Evolutionary conservation across 2,888 invertebrate species (phyloP).

Genomic region (Scelioninae gen. 1): DNA sequence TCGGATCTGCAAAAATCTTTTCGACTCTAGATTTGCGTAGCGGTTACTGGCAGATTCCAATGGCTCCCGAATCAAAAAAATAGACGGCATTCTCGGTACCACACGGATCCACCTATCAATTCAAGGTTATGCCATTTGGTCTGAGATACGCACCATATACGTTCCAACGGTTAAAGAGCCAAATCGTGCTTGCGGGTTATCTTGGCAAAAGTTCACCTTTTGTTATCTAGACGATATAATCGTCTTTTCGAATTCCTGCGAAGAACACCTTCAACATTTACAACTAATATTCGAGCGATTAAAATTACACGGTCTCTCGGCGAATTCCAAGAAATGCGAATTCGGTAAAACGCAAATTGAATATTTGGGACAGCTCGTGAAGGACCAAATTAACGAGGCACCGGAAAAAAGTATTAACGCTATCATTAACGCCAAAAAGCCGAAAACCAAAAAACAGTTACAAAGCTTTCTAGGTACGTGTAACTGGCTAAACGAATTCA

Average conservation of each 20-base stretch:
- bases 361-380: neutral
- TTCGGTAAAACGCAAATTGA: neutral
- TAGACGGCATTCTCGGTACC: constrained; percentile 29
- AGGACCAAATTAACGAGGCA: neutral
- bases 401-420: neutral
- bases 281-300: constrained; percentile 1
- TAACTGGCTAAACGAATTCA: neutral
- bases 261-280: constrained; percentile 4
- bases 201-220: neutral
- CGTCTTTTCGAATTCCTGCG: constrained; percentile 3
- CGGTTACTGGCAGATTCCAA: constrained; percentile 78
- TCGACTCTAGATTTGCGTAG: constrained; percentile 57
- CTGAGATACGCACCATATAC: constrained; percentile 5
- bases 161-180: constrained; percentile 17
- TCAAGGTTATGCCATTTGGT: constrained; percentile 14
- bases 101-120: constrained; percentile 2
- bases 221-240: constrained; percentile 23
- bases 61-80: constrained; percentile 46
- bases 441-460: neutral
- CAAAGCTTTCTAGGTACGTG: neutral
- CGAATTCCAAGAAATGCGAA: neutral
- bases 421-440: neutral
- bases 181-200: neutral
- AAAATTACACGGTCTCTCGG: neutral
- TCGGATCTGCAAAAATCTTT: constrained; percentile 74